Evolutionary conservation across 1,140 invertebrate species (phyloP).

Genomic region (Trachelipus rathkii): DNA sequence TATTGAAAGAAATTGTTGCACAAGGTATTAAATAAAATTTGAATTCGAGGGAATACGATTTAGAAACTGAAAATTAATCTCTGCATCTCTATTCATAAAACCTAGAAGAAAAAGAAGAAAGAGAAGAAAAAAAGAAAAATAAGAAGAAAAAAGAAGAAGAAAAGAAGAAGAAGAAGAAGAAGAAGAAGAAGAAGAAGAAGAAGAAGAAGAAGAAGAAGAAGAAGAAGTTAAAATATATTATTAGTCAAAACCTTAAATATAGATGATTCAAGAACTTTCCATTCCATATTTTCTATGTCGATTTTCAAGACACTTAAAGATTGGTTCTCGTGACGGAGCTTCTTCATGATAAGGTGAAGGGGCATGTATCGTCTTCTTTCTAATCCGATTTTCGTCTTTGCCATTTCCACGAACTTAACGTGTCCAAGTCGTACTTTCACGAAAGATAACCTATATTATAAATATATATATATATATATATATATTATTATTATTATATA

Average conservation of each 20-base stretch:
- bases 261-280: conserved; percentile 18
- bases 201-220: too few species aligned
- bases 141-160: too few species aligned
- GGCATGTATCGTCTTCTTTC: conserved; percentile 12
- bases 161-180: too few species aligned
- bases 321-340: conserved; percentile 12
- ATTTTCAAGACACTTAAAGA: conserved; percentile 12
- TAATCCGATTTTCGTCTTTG: background rate
- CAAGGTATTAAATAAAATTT: too few species aligned
- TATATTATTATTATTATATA: background rate
- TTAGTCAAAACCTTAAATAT: conserved; percentile 12
- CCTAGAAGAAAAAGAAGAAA: too few species aligned
- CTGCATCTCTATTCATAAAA: too few species aligned
- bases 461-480: background rate
- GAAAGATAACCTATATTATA: conserved; percentile 17
- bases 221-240: too few species aligned
- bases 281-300: conserved; percentile 21
- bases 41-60: too few species aligned
- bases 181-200: too few species aligned
- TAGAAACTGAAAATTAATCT: too few species aligned
- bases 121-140: too few species aligned
- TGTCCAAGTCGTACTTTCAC: conserved; percentile 22
- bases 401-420: conserved; percentile 1
- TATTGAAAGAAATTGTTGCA: too few species aligned
- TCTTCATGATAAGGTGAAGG: conserved; percentile 14